Evolutionary conservation across 2,888 invertebrate species (phyloP), one percentile per base, ranked within the genome.

Genomic region (Agrochola circellaris): DNA sequence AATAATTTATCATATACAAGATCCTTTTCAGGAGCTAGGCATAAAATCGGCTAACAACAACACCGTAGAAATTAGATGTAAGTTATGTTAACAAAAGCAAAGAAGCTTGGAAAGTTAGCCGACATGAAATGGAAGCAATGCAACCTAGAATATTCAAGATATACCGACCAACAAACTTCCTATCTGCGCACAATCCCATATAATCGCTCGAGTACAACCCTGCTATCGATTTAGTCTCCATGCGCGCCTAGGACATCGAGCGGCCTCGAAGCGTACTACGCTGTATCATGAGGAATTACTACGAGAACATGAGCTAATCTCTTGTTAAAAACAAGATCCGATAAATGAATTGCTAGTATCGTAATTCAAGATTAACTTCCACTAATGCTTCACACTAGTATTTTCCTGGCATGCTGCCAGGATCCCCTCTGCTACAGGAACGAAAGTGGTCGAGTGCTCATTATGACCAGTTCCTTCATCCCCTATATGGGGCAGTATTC

Each of bases 331-430:
- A 73, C 38, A 60, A 51, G 38, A 42, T 64, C 23, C 62, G 34
- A 70, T 79, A 78, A 78, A 75, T 86, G 48, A 79, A 79, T 73
- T 64, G 51, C 56, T 67, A 51, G 72, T 75, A 61, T 83, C 75
- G 75, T 82, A 82, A 75, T 83, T 82, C 54, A 15, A 82, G 72
- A 84, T 82, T 75, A 70, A 82, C 69, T 74, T 69, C 72, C 51
- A 75, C 72, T 73, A 67, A 82, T 70, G 38, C 62, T 73, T 79
- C 69, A 75, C 79, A 79, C 86, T 60, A 68, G 38, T 60, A 60
- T 73, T 86, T 75, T 58, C n/a, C 42, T 84, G 84, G 83, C 70
- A 20, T 67, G 20, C 42, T 64, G 79, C 86, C 84, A 86, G 38
- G 56, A 58, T 61, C 30, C 42, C 38, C 70, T 70, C 45, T 30